Percentiles rank a stretch among this genome's conserved stretches.
Evolutionary conservation across 2,797 vertebrate species (phyloP).

Genomic region (Tolypeutes matacus): DNA sequence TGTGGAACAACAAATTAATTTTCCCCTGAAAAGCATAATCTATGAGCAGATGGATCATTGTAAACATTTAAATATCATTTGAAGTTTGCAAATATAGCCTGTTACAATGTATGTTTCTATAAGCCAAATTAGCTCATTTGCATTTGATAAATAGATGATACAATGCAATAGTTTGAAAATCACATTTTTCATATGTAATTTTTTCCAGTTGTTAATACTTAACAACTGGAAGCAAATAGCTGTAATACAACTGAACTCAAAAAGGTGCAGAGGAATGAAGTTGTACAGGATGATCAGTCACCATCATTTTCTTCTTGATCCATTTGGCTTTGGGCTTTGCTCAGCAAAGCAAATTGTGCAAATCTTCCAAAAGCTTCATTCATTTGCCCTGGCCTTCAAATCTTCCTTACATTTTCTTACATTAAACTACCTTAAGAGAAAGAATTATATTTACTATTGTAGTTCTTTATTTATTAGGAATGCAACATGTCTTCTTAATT

Average conservation of each 20-base stretch:
- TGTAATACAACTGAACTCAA: background rate
- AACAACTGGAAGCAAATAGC: background rate
- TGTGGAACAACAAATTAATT: background rate
- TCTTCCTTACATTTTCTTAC: background rate
- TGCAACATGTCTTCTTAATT: background rate
- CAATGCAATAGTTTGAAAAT: conserved; percentile 2
- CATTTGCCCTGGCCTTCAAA: background rate
- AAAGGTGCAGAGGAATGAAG: background rate
- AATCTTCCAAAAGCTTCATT: too few species aligned
- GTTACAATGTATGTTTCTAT: background rate
- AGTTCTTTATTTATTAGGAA: too few species aligned
- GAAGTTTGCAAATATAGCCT: background rate
- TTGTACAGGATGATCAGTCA: too few species aligned
- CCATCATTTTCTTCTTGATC: background rate
- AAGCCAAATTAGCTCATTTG: background rate
- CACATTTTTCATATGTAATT: background rate
- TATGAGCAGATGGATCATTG: background rate
- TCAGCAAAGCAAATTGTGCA: background rate
- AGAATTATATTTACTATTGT: too few species aligned
- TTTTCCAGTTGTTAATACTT: background rate
- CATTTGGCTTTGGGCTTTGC: background rate
- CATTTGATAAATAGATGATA: background rate
- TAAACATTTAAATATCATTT: conserved; percentile 12
- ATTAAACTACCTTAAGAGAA: too few species aligned
- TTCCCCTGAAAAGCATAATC: background rate